Percentiles rank a stretch among this genome's conserved stretches.
Evolutionary conservation across 2,888 invertebrate genomes (phyloP).

Genomic region (Brachynemurus nebulosus): DNA sequence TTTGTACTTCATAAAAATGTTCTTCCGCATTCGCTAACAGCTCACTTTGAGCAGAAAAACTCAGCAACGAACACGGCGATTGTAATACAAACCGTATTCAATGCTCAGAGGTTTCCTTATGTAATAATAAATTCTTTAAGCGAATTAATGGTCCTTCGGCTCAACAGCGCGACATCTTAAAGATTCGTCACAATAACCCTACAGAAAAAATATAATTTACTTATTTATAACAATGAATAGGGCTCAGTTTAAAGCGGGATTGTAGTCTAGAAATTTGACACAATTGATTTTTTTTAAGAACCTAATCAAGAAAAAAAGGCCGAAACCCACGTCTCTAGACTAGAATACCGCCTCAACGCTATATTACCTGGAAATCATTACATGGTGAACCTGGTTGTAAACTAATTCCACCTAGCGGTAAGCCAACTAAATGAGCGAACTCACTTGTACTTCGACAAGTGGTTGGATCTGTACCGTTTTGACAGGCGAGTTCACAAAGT

Average conservation of each 20-base stretch:
- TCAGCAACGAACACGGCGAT: too few species aligned
- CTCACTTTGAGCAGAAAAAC: too few species aligned
- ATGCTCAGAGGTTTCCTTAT: constrained; percentile 81
- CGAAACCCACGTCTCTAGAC: too few species aligned
- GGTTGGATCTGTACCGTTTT: constrained; percentile 57
- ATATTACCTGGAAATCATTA: constrained; percentile 91
- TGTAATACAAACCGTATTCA: too few species aligned
- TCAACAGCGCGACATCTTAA: constrained; percentile 96
- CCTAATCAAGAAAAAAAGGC: too few species aligned
- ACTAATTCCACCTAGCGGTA: constrained; percentile 71
- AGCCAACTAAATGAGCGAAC: constrained; percentile 56
- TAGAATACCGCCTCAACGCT: too few species aligned
- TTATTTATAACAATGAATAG: not conserved
- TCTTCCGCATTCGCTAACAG: too few species aligned
- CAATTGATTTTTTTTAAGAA: too few species aligned
- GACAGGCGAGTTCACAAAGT: constrained; percentile 95
- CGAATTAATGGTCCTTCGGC: constrained; percentile 95
- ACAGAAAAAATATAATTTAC: constrained; percentile 18
- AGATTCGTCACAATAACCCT: constrained; percentile 99
- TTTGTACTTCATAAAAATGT: too few species aligned
- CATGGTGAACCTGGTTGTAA: constrained; percentile 93
- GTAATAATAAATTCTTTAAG: constrained; percentile 88
- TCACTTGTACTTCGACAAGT: constrained; percentile 80
- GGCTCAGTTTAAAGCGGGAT: too few species aligned
- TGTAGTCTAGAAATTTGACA: not conserved